Evolutionary conservation across 2,113 vertebrate genomes (phyloP), one percentile per base, ranked within the genome.

Genomic region (Macquaria australasica): DNA sequence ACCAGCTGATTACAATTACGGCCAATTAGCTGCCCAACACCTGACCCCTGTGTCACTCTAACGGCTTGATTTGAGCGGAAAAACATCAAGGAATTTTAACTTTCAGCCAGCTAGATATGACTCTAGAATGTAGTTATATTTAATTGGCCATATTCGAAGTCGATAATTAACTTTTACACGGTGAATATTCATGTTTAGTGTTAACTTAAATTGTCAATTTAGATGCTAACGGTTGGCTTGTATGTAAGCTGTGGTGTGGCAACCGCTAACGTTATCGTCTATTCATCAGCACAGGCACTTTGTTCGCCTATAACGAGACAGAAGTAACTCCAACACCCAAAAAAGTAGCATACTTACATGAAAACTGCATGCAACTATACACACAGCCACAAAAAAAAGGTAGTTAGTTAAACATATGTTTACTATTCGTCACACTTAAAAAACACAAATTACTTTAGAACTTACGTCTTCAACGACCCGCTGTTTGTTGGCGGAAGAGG

Each of bases 401-500:
- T 3, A 15, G 0, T 51, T 53, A 15, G 0, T 51, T 53, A 1
- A 45, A 0, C 9, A 34, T 12, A 31, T n/a, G 6, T 50, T 51
- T 62, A 4, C 9, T 11, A 50, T 58, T 43, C 1, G 6, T 48
- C 2, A 63, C 45, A 53, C 5, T 69, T n/a, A 31, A 31, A 31
- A 31, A 31, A 31, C 28, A 31, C 10, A 25, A 15, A 53, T 9
- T 72, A 63, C 1, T 4, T 50, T 1, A 4, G 1, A 55, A 69
- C 45, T 62, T 51, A 70, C 79, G 48, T 75, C 77, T 86, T 82
- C 74, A 76, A 60, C 77, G 6, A 37, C 50, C 41, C 78, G 87
- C 76, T 77, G 88, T 88, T 87, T 85, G 85, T 82, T 56, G 82
- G 79, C 87, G 92, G 91, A 91, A 91, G 84, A 1, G 16, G 7